phyloP scores from a whole-genome alignment of 2,888 invertebrate species.

The Dicycla oo region DNA sequence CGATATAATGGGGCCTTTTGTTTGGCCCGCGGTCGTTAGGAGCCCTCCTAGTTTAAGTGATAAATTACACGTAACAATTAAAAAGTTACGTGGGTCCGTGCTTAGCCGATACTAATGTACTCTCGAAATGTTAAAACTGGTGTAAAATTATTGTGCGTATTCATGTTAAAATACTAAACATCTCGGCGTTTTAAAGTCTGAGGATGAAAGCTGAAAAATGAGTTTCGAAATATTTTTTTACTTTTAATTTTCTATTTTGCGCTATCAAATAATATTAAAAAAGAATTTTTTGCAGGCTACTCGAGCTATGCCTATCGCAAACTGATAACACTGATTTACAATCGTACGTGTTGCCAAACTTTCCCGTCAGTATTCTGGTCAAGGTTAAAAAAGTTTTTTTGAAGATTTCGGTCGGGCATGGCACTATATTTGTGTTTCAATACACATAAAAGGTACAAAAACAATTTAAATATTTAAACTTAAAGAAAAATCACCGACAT shows the following conservation, averaged over 20 bases:
- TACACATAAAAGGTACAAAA: constrained; percentile 5
- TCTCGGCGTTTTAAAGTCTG: constrained; percentile 18
- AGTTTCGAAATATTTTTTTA: background rate
- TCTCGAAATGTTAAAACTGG: constrained; percentile 57
- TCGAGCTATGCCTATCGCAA: constrained; percentile 3
- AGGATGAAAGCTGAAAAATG: constrained; percentile 38
- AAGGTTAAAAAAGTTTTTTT: constrained; percentile 26
- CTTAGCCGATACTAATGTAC: constrained; percentile 59
- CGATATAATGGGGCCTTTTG: constrained; percentile 77
- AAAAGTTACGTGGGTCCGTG: constrained; percentile 67
- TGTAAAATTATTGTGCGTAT: constrained; percentile 45
- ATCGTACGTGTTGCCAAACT: constrained; percentile 49
- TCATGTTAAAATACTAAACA: constrained; percentile 45
- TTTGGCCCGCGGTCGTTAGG: constrained; percentile 70
- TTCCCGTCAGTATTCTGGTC: constrained; percentile 15
- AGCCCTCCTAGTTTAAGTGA: constrained; percentile 75
- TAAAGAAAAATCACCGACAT: constrained; percentile 42
- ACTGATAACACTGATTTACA: constrained; percentile 53
- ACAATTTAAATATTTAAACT: constrained; percentile 26
- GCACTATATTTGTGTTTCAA: background rate
- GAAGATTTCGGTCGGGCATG: constrained; percentile 1
- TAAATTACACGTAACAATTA: constrained; percentile 76
- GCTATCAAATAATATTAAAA: constrained; percentile 33
- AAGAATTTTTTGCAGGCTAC: constrained; percentile 29
- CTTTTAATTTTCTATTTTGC: constrained; percentile 4